These are phyloP conservation scores for Anticlea derivata DNA, from an alignment of 2,888 invertebrate genomes.

Conservation along the genomic window DNA sequence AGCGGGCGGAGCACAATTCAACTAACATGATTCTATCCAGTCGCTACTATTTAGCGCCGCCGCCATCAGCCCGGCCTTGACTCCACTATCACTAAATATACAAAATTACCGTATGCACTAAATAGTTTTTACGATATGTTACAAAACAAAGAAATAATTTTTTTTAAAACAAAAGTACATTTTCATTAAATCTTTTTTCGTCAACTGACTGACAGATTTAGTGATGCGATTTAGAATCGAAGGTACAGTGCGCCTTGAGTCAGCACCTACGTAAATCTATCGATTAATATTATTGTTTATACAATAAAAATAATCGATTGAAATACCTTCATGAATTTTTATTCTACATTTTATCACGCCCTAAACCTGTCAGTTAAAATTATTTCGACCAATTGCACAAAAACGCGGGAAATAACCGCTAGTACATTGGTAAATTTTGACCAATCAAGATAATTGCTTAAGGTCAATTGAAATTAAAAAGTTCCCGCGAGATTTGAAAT, in stretches of 20 bases:
- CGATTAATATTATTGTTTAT: no score
- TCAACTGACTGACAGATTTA: no score
- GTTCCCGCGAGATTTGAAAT: background rate
- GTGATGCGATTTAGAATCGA: no score
- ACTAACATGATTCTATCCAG: conserved; percentile 62
- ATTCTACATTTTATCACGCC: background rate
- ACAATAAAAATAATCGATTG: no score
- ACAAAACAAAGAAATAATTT: conserved; percentile 5
- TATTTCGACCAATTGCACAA: background rate
- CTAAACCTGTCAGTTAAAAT: no score
- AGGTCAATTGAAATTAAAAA: background rate
- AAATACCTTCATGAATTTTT: no score
- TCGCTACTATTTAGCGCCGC: conserved; percentile 61
- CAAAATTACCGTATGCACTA: no score
- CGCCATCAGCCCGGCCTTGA: conserved; percentile 57
- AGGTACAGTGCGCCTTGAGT: no score
- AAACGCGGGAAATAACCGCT: background rate
- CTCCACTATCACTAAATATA: conserved; percentile 59
- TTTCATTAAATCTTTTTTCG: no score
- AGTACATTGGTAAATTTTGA: background rate
- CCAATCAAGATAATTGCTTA: background rate
- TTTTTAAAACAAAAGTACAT: background rate
- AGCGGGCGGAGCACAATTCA: conserved; percentile 49
- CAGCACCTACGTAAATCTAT: no score
- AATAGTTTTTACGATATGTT: conserved; percentile 37